A percentile compares a stretch with the other conserved stretches of the same genome.
Evolutionary conservation across 2,888 invertebrate genomes (phyloP).

Genomic region (Andrena haemorrhoa): DNA sequence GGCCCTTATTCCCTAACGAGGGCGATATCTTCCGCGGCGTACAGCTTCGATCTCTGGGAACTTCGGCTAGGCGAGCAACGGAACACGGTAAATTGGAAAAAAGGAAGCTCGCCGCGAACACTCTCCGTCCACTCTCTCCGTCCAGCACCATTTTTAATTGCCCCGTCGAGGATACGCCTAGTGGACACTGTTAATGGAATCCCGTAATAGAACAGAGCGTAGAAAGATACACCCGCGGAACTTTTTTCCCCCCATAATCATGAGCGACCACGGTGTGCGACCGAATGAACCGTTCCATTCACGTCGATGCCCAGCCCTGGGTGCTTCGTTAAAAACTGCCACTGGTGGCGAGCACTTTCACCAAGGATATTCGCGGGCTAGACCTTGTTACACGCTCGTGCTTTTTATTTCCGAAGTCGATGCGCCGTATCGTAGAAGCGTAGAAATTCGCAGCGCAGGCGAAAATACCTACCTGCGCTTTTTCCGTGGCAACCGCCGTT

Average conservation of each 20-base stretch:
- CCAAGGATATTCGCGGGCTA: constrained; percentile 21
- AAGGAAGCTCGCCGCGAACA: neutral
- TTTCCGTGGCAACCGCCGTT: neutral
- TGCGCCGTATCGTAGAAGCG: neutral
- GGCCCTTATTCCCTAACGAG: constrained; percentile 51
- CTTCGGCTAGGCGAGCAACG: neutral
- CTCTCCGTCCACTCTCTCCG: neutral
- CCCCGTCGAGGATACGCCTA: neutral
- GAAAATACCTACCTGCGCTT: neutral
- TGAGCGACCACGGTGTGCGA: constrained; percentile 23
- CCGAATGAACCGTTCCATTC: constrained; percentile 41
- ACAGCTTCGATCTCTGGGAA: constrained; percentile 31
- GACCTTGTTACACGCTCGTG: constrained; percentile 6
- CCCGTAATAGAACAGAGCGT: constrained; percentile 23
- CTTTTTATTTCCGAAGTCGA: constrained; percentile 31
- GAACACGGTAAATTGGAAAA: constrained; percentile 3
- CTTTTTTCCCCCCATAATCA: constrained; percentile 42
- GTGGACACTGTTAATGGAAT: constrained; percentile 20
- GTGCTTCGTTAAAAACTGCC: constrained; percentile 36
- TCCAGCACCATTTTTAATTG: constrained; percentile 7
- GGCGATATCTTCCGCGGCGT: constrained; percentile 39
- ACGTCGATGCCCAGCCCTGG: neutral
- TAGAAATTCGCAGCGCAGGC: neutral
- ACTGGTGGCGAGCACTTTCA: constrained; percentile 7
- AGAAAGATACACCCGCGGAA: constrained; percentile 8